Percentiles rank a stretch among this genome's conserved stretches.
Conservation (phyloP, 1,140 invertebrate species). For the Colletes gigas region DNA sequence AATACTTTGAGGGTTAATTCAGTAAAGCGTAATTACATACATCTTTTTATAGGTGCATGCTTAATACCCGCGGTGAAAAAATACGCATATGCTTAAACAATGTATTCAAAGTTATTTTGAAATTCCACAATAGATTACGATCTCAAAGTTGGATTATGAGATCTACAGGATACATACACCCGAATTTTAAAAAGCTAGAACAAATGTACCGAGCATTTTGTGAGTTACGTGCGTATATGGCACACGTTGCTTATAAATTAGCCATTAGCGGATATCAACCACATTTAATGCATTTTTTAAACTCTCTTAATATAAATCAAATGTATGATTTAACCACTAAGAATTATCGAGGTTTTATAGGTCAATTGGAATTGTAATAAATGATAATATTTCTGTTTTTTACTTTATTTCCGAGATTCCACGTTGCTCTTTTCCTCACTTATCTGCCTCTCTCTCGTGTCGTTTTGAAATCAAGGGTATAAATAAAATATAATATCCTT, state of each 20-base stretch:
- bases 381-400: not conserved
- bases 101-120: constrained; percentile 86
- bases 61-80: constrained; percentile 85
- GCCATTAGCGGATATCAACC: constrained; percentile 78
- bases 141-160: constrained; percentile 69
- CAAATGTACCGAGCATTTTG: constrained; percentile 77
- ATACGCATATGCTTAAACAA: constrained; percentile 85
- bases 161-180: constrained; percentile 62
- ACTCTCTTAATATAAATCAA: constrained; percentile 78
- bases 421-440: not conserved
- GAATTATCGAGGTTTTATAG: not conserved
- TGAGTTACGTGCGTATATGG: constrained; percentile 74
- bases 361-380: not conserved
- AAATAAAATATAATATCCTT: no score
- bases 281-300: constrained; percentile 77
- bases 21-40: not conserved
- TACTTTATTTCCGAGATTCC: not conserved
- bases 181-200: constrained; percentile 74
- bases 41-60: constrained; percentile 83
- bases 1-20: not conserved
- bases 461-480: no score
- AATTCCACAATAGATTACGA: constrained; percentile 84
- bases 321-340: constrained; percentile 72
- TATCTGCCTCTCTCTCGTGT: not conserved
- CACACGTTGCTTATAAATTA: constrained; percentile 76